phyloP scores from a whole-genome alignment of 2,797 vertebrate genomes.

The Mico argentatus region DNA sequence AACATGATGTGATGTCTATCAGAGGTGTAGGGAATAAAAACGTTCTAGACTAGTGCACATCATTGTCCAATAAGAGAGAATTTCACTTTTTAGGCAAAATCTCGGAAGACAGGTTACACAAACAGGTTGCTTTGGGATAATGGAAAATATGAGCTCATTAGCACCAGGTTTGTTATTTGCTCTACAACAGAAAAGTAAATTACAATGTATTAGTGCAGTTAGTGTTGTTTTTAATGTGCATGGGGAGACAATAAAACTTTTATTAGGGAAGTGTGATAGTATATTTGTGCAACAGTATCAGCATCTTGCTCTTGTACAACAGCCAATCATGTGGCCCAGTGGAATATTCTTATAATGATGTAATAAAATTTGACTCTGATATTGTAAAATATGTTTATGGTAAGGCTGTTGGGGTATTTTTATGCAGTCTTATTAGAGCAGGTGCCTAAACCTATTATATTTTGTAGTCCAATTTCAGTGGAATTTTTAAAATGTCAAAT shows the following conservation, averaged over 20 bases:
- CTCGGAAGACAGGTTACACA: conserved; percentile 76
- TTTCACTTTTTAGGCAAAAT: conserved; percentile 56
- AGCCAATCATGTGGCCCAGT: conserved; percentile 83
- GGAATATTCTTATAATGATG: conserved; percentile 87
- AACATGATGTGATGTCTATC: neutral
- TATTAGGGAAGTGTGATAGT: conserved; percentile 87
- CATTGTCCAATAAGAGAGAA: neutral
- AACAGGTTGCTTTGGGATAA: conserved; percentile 83
- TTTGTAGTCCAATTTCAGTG: conserved; percentile 77
- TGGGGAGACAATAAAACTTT: conserved; percentile 88
- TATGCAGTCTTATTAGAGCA: conserved; percentile 81
- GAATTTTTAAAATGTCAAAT: conserved; percentile 79
- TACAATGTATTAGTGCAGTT: conserved; percentile 88
- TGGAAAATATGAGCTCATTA: conserved; percentile 89
- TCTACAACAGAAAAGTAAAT: conserved; percentile 87
- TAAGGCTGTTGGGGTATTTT: conserved; percentile 84
- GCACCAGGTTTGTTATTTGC: conserved; percentile 86
- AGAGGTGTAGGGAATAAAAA: neutral
- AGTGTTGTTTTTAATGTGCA: conserved; percentile 85
- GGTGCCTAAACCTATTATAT: conserved; percentile 80
- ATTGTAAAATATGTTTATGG: conserved; percentile 91
- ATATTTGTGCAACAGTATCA: conserved; percentile 80
- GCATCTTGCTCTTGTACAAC: conserved; percentile 78
- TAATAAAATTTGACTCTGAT: conserved; percentile 90
- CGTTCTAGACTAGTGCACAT: neutral